Evolutionary conservation across 2,888 invertebrate species (phyloP), one percentile per base, ranked within the genome.

Genomic region (Malthinus flaveolus): DNA sequence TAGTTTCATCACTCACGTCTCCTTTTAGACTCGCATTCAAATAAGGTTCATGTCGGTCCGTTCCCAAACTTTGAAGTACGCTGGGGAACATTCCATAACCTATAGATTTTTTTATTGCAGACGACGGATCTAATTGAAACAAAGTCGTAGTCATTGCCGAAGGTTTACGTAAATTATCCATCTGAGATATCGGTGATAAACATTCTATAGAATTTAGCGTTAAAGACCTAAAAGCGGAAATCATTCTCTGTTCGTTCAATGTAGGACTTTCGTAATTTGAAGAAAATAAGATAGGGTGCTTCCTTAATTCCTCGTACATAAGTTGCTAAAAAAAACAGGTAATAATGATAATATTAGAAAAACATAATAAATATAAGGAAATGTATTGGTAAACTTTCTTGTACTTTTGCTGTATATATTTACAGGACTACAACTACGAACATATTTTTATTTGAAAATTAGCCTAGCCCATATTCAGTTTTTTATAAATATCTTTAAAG

Each of bases 181-280:
- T 70, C 57, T 83, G 77, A 72, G 83, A 84, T 63, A 84, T 82
- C 23, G 84, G 71, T 0, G 84, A 78, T 11, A 86, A 67, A 50
- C 90, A 83, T 35, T 87, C 79, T 71, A 88, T 85, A 66, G 87
- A 84, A 70, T 84, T 84, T 10, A 90, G 73, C n/a, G 84, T 79
- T 65, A 88, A 86, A 78, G 84, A 83, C 63, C 86, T 79, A 68
- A 84, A 82, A 32, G 83, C 81, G 0, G 86, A 77, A 52, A 84
- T 68, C 31, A 82, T 81, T 8, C 88, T 79, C 65, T 81, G 81
- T 58, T 75, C 73, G 53, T 75, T 71, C 23, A 75, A 68, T 23
- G 64, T 49, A 51, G 55, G 54, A 1, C 63, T 56, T 10, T 53
- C 52, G n/a, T 39, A 12, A 12, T 56, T 34, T 54, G 63, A 79